Percentiles rank a stretch among this genome's conserved stretches.
phyloP scores from a whole-genome alignment of 2,888 invertebrate species.

The Eumacrocentrus americanus region DNA sequence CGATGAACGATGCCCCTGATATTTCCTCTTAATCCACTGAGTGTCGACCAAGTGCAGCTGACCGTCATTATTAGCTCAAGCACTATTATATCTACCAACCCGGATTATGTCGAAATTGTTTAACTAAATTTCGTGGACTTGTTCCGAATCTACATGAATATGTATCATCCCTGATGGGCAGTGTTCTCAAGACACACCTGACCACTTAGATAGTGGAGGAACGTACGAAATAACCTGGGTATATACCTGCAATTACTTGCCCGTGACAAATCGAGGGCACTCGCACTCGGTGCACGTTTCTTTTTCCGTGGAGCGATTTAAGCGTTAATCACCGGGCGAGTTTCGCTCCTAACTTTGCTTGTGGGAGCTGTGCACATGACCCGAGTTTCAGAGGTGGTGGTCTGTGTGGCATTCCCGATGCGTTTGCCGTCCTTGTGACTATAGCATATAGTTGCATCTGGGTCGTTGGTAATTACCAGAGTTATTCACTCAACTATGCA shows the following conservation, averaged over 20 bases:
- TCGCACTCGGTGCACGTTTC: not conserved
- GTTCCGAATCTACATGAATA: not conserved
- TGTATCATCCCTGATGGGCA: not conserved
- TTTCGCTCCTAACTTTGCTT: not conserved
- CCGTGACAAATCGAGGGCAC: not conserved
- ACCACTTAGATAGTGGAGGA: not conserved
- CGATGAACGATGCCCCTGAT: too few relatives aligned
- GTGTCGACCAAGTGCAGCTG: too few relatives aligned
- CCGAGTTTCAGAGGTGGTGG: not conserved
- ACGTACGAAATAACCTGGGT: not conserved
- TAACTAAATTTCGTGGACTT: not conserved
- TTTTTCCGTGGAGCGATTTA: not conserved
- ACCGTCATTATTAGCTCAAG: not conserved
- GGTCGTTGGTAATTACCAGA: slow-evolving; percentile 50
- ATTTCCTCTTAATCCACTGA: too few relatives aligned
- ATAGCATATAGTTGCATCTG: slow-evolving; percentile 37
- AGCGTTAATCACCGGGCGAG: slow-evolving; percentile 7
- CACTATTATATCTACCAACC: not conserved
- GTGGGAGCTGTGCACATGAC: not conserved
- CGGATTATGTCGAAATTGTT: not conserved
- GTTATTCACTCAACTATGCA: slow-evolving; percentile 50
- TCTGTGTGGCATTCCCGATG: slow-evolving; percentile 35
- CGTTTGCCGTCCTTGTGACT: slow-evolving; percentile 24
- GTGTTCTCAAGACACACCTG: not conserved
- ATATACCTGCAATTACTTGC: not conserved